These are phyloP conservation scores for Cheirogaleus medius DNA, from an alignment of 2,113 vertebrate species.

Conservation along the genomic window DNA sequence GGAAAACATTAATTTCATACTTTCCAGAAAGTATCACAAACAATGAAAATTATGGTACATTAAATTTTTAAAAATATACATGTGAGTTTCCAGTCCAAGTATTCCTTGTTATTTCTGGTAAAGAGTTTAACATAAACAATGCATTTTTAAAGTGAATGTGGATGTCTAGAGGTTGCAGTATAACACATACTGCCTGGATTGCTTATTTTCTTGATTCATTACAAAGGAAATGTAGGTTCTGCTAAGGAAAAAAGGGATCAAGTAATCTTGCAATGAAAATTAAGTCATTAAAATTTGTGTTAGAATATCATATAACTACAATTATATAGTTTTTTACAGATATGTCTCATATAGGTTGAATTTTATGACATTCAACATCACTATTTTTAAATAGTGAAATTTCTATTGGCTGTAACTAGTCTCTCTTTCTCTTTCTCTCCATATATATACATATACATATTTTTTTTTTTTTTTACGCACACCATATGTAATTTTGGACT, in stretches of 20 bases:
- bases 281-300: not conserved
- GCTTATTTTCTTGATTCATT: constrained; percentile 3
- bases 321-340: not conserved
- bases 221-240: constrained; percentile 1
- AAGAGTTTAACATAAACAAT: not conserved
- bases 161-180: not conserved
- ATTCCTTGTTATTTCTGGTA: constrained; percentile 3
- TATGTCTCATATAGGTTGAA: not conserved
- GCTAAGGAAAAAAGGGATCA: not conserved
- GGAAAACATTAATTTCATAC: not conserved
- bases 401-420: not conserved
- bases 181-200: not conserved
- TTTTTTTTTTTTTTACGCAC: too few relatives aligned
- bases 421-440: not conserved
- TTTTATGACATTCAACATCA: not conserved
- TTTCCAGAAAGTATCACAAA: not conserved
- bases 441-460: not conserved
- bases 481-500: not conserved
- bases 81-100: not conserved
- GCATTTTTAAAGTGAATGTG: not conserved
- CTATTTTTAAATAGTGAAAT: constrained; percentile 37
- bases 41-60: not conserved
- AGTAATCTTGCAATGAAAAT: not conserved
- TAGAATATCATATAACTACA: not conserved
- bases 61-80: constrained; percentile 7